Conservation (phyloP, 2,113 vertebrate genomes). For the Indicator maculatus region DNA sequence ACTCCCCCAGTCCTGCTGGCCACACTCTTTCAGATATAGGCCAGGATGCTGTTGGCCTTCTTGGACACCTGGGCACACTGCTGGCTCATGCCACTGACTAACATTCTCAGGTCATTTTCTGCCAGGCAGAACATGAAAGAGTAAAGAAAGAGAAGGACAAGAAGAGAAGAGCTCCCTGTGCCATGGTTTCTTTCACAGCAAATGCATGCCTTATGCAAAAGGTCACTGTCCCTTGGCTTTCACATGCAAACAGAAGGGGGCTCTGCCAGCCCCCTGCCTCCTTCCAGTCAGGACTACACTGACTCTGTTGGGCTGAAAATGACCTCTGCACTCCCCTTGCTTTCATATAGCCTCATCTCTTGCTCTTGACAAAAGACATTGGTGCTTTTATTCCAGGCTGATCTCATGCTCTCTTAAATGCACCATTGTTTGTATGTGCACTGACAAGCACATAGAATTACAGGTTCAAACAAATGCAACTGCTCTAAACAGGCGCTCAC, state of each 20-base stretch:
- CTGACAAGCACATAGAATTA: background rate
- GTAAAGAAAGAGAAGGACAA: background rate
- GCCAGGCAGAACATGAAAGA: no score
- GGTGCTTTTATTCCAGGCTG: background rate
- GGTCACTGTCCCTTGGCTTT: background rate
- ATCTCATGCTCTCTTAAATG: background rate
- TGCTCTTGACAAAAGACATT: accelerated
- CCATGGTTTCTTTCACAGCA: background rate
- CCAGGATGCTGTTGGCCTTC: no score
- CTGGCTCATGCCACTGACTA: no score
- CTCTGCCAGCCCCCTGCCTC: background rate
- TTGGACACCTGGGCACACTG: no score
- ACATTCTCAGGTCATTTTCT: no score
- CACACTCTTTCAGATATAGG: no score
- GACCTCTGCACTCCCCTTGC: background rate
- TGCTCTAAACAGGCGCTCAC: accelerated
- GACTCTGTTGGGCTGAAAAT: background rate
- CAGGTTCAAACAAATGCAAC: background rate
- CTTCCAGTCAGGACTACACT: background rate
- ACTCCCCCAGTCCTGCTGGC: no score
- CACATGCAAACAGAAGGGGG: background rate
- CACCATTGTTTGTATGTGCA: accelerated
- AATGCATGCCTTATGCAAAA: background rate
- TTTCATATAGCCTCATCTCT: background rate
- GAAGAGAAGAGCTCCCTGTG: background rate